Evolutionary conservation across 23 tunicate genomes (phyloP).

Genomic region (Ascidia mentula): DNA sequence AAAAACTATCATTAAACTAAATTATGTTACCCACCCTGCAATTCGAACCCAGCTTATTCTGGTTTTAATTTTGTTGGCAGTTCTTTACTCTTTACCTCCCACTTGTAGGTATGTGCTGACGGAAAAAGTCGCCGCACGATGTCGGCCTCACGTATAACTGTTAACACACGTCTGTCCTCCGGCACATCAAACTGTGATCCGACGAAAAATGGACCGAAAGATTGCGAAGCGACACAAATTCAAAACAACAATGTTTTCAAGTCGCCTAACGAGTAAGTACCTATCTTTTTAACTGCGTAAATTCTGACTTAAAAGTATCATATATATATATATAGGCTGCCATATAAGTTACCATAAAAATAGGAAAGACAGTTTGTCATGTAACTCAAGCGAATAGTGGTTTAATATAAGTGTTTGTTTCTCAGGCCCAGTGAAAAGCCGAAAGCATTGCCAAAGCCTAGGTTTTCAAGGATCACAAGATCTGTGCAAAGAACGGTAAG

Average conservation of each 20-base stretch:
- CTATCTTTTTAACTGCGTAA: too few relatives aligned
- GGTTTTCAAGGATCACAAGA: background rate
- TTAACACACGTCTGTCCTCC: constrained; percentile 3
- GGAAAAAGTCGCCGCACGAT: constrained; percentile 50
- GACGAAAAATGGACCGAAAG: background rate
- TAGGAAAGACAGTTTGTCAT: too few relatives aligned
- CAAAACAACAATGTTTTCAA: background rate
- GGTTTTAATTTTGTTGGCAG: too few relatives aligned
- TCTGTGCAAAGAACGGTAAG: background rate
- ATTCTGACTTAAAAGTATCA: too few relatives aligned
- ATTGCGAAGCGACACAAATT: background rate
- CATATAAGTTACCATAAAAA: too few relatives aligned
- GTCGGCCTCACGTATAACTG: constrained; percentile 16
- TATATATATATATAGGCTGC: too few relatives aligned
- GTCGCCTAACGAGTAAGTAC: too few relatives aligned
- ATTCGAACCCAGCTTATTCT: too few relatives aligned
- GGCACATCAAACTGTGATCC: background rate
- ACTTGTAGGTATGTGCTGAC: constrained; percentile 45
- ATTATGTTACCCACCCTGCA: too few relatives aligned
- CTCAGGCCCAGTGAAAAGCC: background rate
- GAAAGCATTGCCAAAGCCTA: background rate
- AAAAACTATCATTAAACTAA: too few relatives aligned
- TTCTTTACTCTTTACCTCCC: background rate
- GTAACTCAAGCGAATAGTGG: too few relatives aligned
- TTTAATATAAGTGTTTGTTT: too few relatives aligned